phyloP scores from a whole-genome alignment of 2,113 vertebrate species.

The Dipodomys spectabilis region DNA sequence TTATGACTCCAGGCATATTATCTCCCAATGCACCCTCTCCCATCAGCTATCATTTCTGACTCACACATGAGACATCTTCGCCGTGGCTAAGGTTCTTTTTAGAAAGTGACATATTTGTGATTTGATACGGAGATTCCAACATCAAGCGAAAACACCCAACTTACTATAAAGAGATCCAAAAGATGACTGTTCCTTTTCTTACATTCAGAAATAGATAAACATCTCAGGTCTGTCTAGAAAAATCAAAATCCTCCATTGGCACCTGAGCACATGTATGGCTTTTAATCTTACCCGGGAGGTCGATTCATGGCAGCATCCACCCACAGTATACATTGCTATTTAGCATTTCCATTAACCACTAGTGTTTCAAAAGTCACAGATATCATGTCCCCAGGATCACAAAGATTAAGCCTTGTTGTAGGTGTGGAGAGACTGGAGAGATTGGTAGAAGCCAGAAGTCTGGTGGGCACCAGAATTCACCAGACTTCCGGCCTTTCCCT shows the following conservation, averaged over 20 bases:
- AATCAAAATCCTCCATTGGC: neutral
- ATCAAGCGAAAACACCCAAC: neutral
- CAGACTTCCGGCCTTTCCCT: neutral
- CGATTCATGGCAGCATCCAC: neutral
- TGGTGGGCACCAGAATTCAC: neutral
- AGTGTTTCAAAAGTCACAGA: neutral
- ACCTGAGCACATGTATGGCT: no score
- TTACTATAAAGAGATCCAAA: neutral
- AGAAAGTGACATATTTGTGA: neutral
- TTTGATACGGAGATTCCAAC: neutral
- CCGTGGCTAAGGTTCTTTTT: neutral
- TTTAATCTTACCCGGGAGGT: neutral
- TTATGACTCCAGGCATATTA: neutral
- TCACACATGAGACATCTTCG: neutral
- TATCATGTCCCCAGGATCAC: neutral
- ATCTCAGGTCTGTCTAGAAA: neutral
- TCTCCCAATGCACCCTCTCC: neutral
- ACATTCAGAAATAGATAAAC: neutral
- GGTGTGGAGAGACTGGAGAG: neutral
- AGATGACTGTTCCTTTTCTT: neutral
- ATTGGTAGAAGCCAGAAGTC: neutral
- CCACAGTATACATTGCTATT: neutral
- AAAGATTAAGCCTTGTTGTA: neutral
- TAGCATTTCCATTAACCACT: no score
- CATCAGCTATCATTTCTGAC: neutral